phyloP scores from a whole-genome alignment of 2,888 invertebrate genomes.

The Mellilla xanthometata region DNA sequence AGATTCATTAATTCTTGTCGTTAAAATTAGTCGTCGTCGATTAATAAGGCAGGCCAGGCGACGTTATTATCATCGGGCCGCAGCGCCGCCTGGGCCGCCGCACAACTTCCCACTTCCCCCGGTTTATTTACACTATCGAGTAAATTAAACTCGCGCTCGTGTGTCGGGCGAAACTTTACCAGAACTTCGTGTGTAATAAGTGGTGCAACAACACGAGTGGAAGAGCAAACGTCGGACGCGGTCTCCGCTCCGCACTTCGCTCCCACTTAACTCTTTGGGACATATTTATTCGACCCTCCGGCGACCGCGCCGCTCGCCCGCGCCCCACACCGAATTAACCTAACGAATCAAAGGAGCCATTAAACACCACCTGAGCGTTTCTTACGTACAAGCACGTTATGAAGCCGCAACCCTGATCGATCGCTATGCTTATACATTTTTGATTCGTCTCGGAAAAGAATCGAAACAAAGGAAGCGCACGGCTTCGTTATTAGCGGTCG shows the following conservation, averaged over 20 bases:
- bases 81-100: slow-evolving; percentile 67
- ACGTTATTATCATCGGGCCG: slow-evolving; percentile 81
- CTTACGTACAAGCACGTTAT: slow-evolving; percentile 65
- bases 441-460: slow-evolving; percentile 66
- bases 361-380: slow-evolving; percentile 58
- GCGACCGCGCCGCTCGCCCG: slow-evolving; percentile 69
- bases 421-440: slow-evolving; percentile 64
- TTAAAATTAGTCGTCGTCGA: slow-evolving; percentile 84
- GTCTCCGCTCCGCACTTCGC: slow-evolving; percentile 77
- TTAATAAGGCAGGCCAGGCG: slow-evolving; percentile 80
- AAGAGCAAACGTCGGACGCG: slow-evolving; percentile 82
- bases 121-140: slow-evolving; percentile 84
- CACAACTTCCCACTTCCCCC: slow-evolving; percentile 77
- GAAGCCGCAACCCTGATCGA: slow-evolving; percentile 65
- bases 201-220: slow-evolving; percentile 83
- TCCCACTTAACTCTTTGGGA: slow-evolving; percentile 82
- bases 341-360: slow-evolving; percentile 75
- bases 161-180: slow-evolving; percentile 80
- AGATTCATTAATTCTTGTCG: slow-evolving; percentile 84
- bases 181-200: slow-evolving; percentile 83
- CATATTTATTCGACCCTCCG: slow-evolving; percentile 83
- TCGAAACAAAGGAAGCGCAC: slow-evolving; percentile 69
- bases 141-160: slow-evolving; percentile 82
- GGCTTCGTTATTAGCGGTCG: slow-evolving; percentile 57
- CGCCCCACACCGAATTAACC: slow-evolving; percentile 72